Evolutionary conservation across 1,140 invertebrate genomes (phyloP).

Genomic region (Phortica variegata): DNA sequence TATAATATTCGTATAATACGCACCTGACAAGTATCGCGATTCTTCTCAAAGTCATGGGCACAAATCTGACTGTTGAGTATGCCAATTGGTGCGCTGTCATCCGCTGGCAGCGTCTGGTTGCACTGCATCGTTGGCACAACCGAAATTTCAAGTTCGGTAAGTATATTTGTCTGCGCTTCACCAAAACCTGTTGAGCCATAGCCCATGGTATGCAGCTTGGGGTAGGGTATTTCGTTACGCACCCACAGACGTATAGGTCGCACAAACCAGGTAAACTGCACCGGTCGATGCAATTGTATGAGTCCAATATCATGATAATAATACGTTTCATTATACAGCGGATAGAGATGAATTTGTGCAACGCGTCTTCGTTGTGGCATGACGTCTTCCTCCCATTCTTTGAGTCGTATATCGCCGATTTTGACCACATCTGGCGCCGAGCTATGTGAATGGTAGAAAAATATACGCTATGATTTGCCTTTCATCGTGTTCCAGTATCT

Average conservation of each 20-base stretch:
- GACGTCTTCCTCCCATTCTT: constrained; percentile 27
- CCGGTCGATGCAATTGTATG: constrained; percentile 21
- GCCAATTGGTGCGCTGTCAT: constrained; percentile 21
- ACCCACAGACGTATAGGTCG: constrained; percentile 30
- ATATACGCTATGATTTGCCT: no score
- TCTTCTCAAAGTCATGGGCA: constrained; percentile 30
- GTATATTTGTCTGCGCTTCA: constrained; percentile 28
- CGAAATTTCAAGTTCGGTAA: constrained; percentile 34
- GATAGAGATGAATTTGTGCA: constrained; percentile 25
- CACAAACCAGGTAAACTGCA: constrained; percentile 33
- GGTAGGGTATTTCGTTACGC: constrained; percentile 28
- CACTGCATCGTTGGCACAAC: constrained; percentile 25
- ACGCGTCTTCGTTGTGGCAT: constrained; percentile 23
- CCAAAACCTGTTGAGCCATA: constrained; percentile 39
- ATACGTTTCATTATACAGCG: constrained; percentile 20
- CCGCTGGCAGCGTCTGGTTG: constrained; percentile 23
- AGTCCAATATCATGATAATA: constrained; percentile 40
- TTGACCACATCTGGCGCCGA: constrained; percentile 27
- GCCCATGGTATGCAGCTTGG: constrained; percentile 32
- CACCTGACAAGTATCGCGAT: constrained; percentile 43
- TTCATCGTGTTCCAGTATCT: neutral
- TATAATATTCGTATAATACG: neutral
- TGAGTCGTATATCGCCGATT: constrained; percentile 36
- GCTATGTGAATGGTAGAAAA: constrained; percentile 2
- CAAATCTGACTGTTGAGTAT: constrained; percentile 36